Evolutionary conservation across 2,113 vertebrate genomes (phyloP), one percentile per base, ranked within the genome.

Genomic region (Tragulus kanchil): DNA sequence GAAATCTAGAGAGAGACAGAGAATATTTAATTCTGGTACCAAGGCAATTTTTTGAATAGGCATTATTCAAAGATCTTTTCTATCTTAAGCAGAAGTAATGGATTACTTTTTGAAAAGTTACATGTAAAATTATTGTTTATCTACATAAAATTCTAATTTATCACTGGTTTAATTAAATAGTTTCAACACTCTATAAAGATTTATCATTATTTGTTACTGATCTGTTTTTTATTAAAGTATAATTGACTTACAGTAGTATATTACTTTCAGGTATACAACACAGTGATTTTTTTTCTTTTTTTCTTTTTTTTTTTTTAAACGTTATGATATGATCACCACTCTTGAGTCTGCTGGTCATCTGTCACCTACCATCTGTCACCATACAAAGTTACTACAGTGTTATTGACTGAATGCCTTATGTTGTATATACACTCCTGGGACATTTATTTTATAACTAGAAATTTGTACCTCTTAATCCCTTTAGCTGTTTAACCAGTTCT

Each of bases 201-300:
- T 81, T 19, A 77, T 69, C 48, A 78, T 95, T 89, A 85, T 54
- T 78, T 93, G 8, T 48, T 90, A 85, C 75, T 90, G 7, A 92
- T 78, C 13, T 78, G 26, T n/a, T 56, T 79, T 79, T 79, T 21
- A 56, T 56, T 79, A 52, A 79, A 56, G 16, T 79, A 56, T 56
- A 21, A 79, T 79, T 79, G 16, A 56, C 50, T 56, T 79, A 79
- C 50, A 79, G n/a, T 56, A 56, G 5, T 19, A 56, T 21, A n/a
- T 54, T 54, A n/a, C 50, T 54, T 79, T n/a, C 31, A 56, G 28
- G 10, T 79, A 17, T 12, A 54, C 50, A 56, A 7, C 28, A 7
- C 25, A 79, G 50, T 79, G 77, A 3, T 21, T 79, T 79, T 52
- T n/a, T 79, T 31, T 54, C n/a, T 10, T 31, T n/a, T n/a, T 79